phyloP scores from a whole-genome alignment of 2,888 invertebrate genomes.

The Drosophila neonasuta region DNA sequence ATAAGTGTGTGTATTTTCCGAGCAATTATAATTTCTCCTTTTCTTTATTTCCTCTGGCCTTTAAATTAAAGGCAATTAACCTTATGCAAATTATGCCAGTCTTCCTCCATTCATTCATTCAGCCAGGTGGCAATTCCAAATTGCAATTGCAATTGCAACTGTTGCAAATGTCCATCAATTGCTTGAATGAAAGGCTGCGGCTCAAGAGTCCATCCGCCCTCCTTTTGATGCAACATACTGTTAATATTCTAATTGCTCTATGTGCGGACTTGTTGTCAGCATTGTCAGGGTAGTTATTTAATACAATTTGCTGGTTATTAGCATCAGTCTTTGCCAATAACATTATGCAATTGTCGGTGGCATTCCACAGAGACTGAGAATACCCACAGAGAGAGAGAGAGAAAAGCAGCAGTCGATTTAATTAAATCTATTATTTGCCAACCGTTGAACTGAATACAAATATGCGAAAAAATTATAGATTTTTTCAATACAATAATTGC shows the following conservation, averaged over 20 bases:
- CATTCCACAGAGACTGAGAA: background rate
- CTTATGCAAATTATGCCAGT: constrained; percentile 52
- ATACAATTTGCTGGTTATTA: background rate
- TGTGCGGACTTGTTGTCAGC: background rate
- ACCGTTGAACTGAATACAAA: no score
- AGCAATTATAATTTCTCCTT: constrained; percentile 66
- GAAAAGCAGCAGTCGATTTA: background rate
- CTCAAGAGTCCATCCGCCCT: no score
- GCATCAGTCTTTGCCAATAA: background rate
- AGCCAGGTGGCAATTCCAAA: constrained; percentile 29
- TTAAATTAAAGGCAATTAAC: constrained; percentile 73
- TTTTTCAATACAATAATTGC: no score
- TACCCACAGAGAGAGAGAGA: background rate
- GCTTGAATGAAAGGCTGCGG: background rate
- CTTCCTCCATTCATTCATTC: no score
- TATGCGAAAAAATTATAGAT: no score
- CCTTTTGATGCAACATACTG: background rate
- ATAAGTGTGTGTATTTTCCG: constrained; percentile 4
- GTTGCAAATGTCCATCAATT: constrained; percentile 2
- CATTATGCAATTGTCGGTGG: background rate
- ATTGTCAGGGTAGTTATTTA: constrained; percentile 1
- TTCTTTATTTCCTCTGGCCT: constrained; percentile 40
- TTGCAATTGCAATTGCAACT: constrained; percentile 6
- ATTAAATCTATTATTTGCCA: background rate
- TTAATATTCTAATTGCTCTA: constrained; percentile 26